Evolutionary conservation across 2,797 vertebrate species (phyloP).

Genomic region (Hydrolagus colliei): DNA sequence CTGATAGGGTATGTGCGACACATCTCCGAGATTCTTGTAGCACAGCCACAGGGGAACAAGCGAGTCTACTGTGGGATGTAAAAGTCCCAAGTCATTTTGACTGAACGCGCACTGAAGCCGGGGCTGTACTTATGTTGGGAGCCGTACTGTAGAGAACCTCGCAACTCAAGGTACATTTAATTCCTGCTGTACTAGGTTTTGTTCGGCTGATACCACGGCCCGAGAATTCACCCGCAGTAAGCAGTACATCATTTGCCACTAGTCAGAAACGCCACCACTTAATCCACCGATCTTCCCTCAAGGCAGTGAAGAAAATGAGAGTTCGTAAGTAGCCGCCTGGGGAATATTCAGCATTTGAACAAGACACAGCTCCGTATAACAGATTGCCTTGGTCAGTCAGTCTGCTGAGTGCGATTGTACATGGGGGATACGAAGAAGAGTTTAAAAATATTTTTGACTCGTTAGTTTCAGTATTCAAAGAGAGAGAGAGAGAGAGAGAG

Average conservation of each 20-base stretch:
- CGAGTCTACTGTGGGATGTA: background rate
- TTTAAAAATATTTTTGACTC: background rate
- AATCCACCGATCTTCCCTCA: slow-evolving; percentile 1
- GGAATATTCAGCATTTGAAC: background rate
- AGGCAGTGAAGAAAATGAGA: background rate
- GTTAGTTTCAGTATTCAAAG: background rate
- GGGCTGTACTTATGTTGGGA: too few relatives aligned
- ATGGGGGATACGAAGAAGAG: background rate
- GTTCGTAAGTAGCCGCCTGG: background rate
- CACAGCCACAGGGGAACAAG: background rate
- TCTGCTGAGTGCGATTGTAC: background rate
- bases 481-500: background rate
- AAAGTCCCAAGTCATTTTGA: background rate
- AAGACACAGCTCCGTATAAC: background rate
- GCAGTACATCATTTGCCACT: background rate
- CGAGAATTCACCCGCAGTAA: too few relatives aligned
- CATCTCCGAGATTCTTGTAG: too few relatives aligned
- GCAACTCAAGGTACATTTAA: too few relatives aligned
- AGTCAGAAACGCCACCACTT: background rate
- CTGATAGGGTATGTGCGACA: background rate
- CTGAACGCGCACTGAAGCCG: too few relatives aligned
- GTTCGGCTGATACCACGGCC: too few relatives aligned
- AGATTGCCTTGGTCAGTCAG: background rate
- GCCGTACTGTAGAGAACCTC: too few relatives aligned
- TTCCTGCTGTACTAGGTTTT: too few relatives aligned